Base-by-base conservation (phyloP, 2,888 invertebrate species). In the Andrena hattorfiana region DNA sequence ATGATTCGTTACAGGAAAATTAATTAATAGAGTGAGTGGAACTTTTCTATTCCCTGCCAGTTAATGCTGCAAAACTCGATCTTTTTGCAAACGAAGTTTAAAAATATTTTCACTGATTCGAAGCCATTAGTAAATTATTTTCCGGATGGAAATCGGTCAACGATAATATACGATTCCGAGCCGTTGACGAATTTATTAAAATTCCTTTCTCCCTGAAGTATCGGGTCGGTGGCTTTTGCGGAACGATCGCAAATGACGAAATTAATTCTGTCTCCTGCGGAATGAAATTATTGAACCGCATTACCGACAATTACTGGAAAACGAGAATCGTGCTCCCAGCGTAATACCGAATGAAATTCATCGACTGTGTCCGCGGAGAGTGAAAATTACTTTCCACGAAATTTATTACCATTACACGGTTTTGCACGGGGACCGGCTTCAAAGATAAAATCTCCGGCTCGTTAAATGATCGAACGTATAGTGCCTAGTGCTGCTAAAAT, bases 51-150 rank as follows among this genome's bases (percentile, higher is more conserved):
- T 42, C 42, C 16, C 5, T 5, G 42, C 5, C 42, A 42, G 4
- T 42, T 13, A 5, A 4, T 42, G 13, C 42, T 16, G 3, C 1
- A 16, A 42, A 42, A 13, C 16, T 16, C 16, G 42, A 42, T 16
- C 16, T 5, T 5, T 16, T 16, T 42, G 16, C 0, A 16, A 42
- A 4, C 13, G 4, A 42, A 1, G 42, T 42, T 42, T 42, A 42
- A 42, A 42, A 16, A 42, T 16, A 16, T 5, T 13, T 16, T 4
- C 4, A 16, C 42, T 42, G 16, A 42, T 16, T 42, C 13, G 56
- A 16, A 20, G 48, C 16, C n/a, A 68, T 68, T 60, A 48, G 68
- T 49, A 60, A 54, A 69, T 69, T 69, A 60, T 69, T 75, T 69
- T 20, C n/a, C 49, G n/a, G 3, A 1, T 23, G 20, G 8, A 51